These are phyloP conservation scores for Phymorhynchus buccinoides DNA, from an alignment of 1,140 invertebrate genomes.

Conservation along the genomic window DNA sequence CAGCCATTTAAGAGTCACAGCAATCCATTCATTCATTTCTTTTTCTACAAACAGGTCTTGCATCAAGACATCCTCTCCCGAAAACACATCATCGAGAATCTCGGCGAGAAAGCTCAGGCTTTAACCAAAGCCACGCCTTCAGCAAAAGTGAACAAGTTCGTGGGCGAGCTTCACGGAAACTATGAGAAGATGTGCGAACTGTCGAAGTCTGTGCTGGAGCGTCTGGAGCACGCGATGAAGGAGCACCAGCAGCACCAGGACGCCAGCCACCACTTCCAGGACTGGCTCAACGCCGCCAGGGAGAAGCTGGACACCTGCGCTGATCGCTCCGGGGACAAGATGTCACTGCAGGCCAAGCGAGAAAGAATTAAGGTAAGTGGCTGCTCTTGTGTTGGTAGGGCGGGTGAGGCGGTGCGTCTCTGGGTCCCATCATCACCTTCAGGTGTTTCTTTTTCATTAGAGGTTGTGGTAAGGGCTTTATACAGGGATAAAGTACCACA, in stretches of 20 bases:
- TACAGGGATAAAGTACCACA: no score
- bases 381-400: no score
- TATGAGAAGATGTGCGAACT: conserved; percentile 91
- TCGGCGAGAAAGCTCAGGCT: conserved; percentile 92
- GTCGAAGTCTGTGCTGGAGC: conserved; percentile 87
- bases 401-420: no score
- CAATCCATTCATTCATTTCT: no score
- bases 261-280: conserved; percentile 88
- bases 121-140: conserved; percentile 79
- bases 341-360: conserved; percentile 90
- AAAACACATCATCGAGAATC: conserved; percentile 88
- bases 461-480: no score
- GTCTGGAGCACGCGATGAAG: conserved; percentile 88
- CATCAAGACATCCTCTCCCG: conserved; percentile 96
- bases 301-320: conserved; percentile 89
- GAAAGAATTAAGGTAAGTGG: conserved; percentile 84
- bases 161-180: conserved; percentile 90
- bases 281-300: conserved; percentile 90
- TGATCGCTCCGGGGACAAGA: conserved; percentile 89
- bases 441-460: no score
- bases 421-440: no score
- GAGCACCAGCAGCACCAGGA: conserved; percentile 91
- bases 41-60: conserved; percentile 75
- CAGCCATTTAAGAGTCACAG: no score
- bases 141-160: conserved; percentile 81